Percentiles rank a stretch among this genome's conserved stretches.
phyloP scores from a whole-genome alignment of 2,888 invertebrate species.

The Ochropleura plecta region DNA sequence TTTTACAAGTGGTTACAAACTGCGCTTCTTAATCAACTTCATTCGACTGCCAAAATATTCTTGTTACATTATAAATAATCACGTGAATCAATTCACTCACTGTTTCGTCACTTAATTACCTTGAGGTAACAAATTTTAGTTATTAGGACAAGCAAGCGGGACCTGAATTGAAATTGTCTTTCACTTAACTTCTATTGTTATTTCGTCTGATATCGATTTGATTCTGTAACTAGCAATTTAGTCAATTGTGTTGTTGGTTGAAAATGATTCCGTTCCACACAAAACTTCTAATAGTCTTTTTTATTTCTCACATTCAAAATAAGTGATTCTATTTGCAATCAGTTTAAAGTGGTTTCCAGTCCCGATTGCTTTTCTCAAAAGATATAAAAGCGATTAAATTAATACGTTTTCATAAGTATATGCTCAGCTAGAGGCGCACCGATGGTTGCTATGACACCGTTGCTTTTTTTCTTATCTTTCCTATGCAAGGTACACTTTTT shows the following conservation, averaged over 20 bases:
- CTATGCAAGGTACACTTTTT: conserved; percentile 84
- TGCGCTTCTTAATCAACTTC: not conserved
- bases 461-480: conserved; percentile 80
- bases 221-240: conserved; percentile 25
- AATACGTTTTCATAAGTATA: conserved; percentile 86
- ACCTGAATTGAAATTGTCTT: conserved; percentile 13
- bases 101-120: conserved; percentile 42
- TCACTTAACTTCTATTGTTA: not conserved
- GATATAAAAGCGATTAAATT: conserved; percentile 58
- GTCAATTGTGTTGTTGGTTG: not conserved
- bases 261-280: conserved; percentile 20
- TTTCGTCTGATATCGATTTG: conserved; percentile 18
- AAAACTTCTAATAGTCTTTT: conserved; percentile 27
- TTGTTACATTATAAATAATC: conserved; percentile 1
- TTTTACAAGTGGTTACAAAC: not conserved
- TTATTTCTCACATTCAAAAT: conserved; percentile 25
- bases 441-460: conserved; percentile 79
- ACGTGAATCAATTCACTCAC: conserved; percentile 35
- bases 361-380: conserved; percentile 40
- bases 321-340: conserved; percentile 26
- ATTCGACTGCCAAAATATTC: not conserved
- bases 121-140: conserved; percentile 50
- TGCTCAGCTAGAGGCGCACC: conserved; percentile 82
- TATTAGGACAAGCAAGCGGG: conserved; percentile 30
- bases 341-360: conserved; percentile 36